Conservation (phyloP, 2,888 invertebrate genomes). For the Leucophenga montana region DNA sequence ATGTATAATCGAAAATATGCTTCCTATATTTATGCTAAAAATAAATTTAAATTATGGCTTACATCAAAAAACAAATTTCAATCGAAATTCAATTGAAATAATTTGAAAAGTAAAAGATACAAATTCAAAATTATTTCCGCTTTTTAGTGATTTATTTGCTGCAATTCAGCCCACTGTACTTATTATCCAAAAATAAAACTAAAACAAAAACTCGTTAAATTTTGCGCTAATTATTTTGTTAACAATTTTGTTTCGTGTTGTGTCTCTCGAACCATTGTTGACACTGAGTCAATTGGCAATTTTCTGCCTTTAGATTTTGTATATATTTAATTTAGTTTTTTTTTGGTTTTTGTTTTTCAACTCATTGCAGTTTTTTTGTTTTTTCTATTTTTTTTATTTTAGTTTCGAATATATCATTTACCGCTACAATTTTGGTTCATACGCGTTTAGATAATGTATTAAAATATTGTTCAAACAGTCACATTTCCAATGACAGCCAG, state of each 20-base stretch:
- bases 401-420: too few relatives aligned
- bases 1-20: background rate
- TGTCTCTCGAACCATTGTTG: slow-evolving; percentile 38
- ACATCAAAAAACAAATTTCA: background rate
- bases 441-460: too few relatives aligned
- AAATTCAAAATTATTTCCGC: background rate
- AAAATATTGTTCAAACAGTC: too few relatives aligned
- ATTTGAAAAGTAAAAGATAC: too few relatives aligned
- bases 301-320: too few relatives aligned
- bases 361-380: background rate
- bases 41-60: slow-evolving; percentile 2
- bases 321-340: too few relatives aligned
- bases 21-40: slow-evolving; percentile 1
- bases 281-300: slow-evolving; percentile 32
- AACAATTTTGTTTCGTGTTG: slow-evolving; percentile 26
- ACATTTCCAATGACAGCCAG: background rate
- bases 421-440: too few relatives aligned
- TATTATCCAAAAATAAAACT: background rate
- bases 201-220: slow-evolving; percentile 29
- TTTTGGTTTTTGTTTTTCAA: too few relatives aligned
- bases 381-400: background rate
- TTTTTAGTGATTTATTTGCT: background rate
- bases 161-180: background rate
- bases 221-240: slow-evolving; percentile 45
- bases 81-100: too few relatives aligned